Evolutionary conservation across 1,140 invertebrate genomes (phyloP), one percentile per base, ranked within the genome.

Genomic region (Euwallacea fornicatus): DNA sequence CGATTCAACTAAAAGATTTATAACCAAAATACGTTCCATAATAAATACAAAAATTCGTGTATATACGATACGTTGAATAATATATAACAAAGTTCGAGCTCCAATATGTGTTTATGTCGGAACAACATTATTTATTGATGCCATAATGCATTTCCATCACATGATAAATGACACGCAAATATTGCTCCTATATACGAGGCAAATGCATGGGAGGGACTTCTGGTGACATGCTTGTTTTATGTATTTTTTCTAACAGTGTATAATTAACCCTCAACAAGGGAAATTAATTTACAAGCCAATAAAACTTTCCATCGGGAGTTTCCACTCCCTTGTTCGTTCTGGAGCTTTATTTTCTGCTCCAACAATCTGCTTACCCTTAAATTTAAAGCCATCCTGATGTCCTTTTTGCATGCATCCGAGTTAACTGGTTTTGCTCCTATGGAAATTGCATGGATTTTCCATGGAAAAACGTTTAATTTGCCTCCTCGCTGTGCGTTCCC

Each of bases 51-150:
- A 63, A 63, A 63, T 63, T 50, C 61, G 44, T 44, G 61, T 33
- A 33, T 33, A 63, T 63, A 8, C 42, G 7, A 47, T 47, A 63
- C 61, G 47, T 46, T 63, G 43, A 63, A 63, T 63, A 63, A 63
- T 63, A 63, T 63, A 63, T 63, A n/a, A 11, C 21, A 33, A 47
- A 63, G 61, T 63, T 47, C 43, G 61, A 46, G 13, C 41, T 63
- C 61, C 61, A 63, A 63, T 63, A 63, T 63, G 61, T 63, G 59
- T 63, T 63, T 50, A 63, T 63, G 61, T 63, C 61, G 44, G 61
- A 63, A 63, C 43, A 21, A 63, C 47, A 63, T 63, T 63, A 63
- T 63, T 63, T 63, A 63, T 63, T 63, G 61, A 63, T 63, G 61
- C 11, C 61, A 41, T 63, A 63, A 63, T 63, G 61, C 61, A 63